Evolutionary conservation across 2,888 invertebrate species (phyloP).

Genomic region (Heteropelma amictum): DNA sequence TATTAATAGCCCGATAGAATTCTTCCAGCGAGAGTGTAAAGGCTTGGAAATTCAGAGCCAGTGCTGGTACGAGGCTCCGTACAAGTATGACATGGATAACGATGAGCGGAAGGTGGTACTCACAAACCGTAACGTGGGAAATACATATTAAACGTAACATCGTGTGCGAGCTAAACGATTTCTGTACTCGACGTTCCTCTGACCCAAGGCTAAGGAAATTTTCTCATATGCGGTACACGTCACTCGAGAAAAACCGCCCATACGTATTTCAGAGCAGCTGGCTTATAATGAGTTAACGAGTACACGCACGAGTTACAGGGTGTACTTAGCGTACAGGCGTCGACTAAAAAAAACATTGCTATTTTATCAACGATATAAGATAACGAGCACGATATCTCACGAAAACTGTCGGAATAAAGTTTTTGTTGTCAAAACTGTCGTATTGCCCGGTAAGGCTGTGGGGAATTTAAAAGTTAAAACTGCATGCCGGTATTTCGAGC

Average conservation of each 20-base stretch:
- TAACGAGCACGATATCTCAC: too few species aligned
- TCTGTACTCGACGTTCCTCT: constrained; percentile 43
- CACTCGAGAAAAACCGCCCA: not conserved
- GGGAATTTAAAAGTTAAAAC: too few species aligned
- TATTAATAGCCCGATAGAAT: not conserved
- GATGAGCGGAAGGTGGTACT: constrained; percentile 11
- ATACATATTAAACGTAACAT: constrained; percentile 51
- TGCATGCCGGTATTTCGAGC: too few species aligned
- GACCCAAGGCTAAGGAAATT: constrained; percentile 45
- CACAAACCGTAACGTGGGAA: constrained; percentile 56
- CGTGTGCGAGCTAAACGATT: constrained; percentile 50
- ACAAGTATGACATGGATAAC: not conserved
- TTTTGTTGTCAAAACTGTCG: too few species aligned
- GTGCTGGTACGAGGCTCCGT: constrained; percentile 2
- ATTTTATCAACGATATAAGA: too few species aligned
- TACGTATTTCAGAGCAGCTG: constrained; percentile 16
- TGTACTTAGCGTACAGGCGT: constrained; percentile 12
- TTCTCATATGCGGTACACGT: constrained; percentile 41
- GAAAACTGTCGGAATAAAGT: too few species aligned
- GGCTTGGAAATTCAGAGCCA: constrained; percentile 22
- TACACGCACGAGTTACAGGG: constrained; percentile 49
- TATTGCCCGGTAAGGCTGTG: too few species aligned
- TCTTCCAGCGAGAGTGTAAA: constrained; percentile 28
- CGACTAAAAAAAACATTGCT: not conserved
- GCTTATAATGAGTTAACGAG: constrained; percentile 40